phyloP scores from a whole-genome alignment of 2,113 vertebrate species.

The Corythoichthys intestinalis region DNA sequence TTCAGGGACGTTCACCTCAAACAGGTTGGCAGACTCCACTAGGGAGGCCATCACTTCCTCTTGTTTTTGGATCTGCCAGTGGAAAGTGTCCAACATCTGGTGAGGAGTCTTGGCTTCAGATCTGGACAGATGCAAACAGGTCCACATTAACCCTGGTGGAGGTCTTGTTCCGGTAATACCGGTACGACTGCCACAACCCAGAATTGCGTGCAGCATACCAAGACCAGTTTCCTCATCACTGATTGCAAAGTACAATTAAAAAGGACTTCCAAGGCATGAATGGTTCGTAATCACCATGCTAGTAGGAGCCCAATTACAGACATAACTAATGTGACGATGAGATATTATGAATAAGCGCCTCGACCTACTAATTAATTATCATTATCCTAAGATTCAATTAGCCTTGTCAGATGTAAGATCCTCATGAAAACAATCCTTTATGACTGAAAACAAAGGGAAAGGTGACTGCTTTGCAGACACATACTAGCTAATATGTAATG shows the following conservation, averaged over 20 bases:
- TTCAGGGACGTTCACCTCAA: conserved; percentile 86
- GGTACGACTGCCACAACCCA: conserved; percentile 13
- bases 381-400: conserved; percentile 61
- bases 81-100: conserved; percentile 76
- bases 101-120: conserved; percentile 79
- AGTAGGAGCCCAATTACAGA: conserved; percentile 59
- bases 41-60: conserved; percentile 81
- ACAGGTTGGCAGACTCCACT: conserved; percentile 80
- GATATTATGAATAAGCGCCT: conserved; percentile 43
- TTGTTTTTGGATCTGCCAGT: conserved; percentile 79
- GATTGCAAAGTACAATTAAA: conserved; percentile 43
- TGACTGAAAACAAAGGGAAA: conserved; percentile 15
- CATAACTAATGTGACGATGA: conserved; percentile 60
- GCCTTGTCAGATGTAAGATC: conserved; percentile 33
- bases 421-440: conserved; percentile 26
- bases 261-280: conserved; percentile 55
- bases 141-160: not conserved
- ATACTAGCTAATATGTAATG: too few relatives aligned
- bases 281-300: conserved; percentile 58
- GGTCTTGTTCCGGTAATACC: conserved; percentile 25
- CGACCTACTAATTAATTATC: conserved; percentile 55
- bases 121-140: conserved; percentile 58
- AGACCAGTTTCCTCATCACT: conserved; percentile 12
- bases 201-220: conserved; percentile 25
- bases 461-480: conserved; percentile 34